Percentiles rank a stretch among this genome's conserved stretches.
Conservation (phyloP, 2,797 vertebrate species). For the Carduelis carduelis region DNA sequence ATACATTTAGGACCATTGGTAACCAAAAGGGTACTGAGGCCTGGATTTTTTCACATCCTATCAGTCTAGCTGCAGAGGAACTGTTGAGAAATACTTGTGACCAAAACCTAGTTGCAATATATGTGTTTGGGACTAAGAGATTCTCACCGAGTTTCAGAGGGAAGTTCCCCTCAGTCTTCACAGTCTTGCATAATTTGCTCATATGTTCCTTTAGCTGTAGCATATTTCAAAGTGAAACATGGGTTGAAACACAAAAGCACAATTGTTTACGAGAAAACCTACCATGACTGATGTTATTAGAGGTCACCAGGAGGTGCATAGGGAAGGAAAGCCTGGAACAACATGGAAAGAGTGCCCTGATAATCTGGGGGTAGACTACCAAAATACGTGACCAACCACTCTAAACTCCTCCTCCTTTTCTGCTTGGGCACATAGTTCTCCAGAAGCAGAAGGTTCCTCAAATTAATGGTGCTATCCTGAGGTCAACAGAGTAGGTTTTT, state of each 20-base stretch:
- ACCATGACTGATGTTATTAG: not conserved
- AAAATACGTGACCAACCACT: not conserved
- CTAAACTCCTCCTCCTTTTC: not conserved
- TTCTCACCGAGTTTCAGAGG: not conserved
- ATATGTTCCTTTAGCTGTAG: not conserved
- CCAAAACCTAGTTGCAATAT: not conserved
- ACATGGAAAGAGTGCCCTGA: not conserved
- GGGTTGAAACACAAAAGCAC: not conserved
- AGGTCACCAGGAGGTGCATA: not conserved
- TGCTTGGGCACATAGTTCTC: not conserved
- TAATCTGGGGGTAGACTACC: not conserved
- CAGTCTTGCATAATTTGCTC: not conserved
- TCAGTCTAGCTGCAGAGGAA: not conserved
- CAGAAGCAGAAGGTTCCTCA: not conserved
- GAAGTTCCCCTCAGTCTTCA: not conserved
- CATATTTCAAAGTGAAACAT: not conserved
- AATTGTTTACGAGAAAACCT: not conserved
- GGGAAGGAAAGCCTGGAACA: not conserved
- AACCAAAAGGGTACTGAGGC: not conserved
- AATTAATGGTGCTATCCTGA: not conserved
- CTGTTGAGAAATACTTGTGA: not conserved
- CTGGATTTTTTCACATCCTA: not conserved
- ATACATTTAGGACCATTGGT: not conserved
- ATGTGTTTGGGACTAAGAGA: not conserved
- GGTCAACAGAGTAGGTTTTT: not conserved